Conservation (phyloP, 2,113 vertebrate species). For the Pterocles burchelli region DNA sequence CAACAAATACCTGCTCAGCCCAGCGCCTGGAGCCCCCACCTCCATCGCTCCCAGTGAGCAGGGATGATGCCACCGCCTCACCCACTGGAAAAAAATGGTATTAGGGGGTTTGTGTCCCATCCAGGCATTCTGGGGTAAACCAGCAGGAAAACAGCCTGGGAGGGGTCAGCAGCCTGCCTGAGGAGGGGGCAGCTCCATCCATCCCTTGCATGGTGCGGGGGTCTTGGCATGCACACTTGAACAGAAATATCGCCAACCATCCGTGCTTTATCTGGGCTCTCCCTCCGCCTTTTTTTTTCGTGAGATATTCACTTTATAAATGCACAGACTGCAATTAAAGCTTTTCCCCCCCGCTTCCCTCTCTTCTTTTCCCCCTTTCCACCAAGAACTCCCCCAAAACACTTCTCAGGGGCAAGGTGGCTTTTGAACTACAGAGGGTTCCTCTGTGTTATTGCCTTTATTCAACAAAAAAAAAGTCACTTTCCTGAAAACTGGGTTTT, state of each 20-base stretch:
- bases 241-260: background rate
- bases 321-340: background rate
- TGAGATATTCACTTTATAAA: background rate
- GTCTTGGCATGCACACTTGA: accelerated
- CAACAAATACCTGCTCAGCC: background rate
- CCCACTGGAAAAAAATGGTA: accelerated
- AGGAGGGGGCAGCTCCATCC: background rate
- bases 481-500: background rate
- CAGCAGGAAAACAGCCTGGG: background rate
- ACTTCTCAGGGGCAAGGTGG: background rate
- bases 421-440: background rate
- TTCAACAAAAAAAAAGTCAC: accelerated
- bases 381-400: accelerated
- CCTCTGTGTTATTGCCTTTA: background rate
- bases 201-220: accelerated
- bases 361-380: no score
- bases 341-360: no score
- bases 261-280: no score
- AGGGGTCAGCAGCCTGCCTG: background rate
- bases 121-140: background rate
- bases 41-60: accelerated
- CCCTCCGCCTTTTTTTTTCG: no score
- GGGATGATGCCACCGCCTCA: background rate
- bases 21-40: background rate
- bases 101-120: accelerated